Conservation (phyloP, 2,888 invertebrate genomes). For the Pseudoips prasinana region DNA sequence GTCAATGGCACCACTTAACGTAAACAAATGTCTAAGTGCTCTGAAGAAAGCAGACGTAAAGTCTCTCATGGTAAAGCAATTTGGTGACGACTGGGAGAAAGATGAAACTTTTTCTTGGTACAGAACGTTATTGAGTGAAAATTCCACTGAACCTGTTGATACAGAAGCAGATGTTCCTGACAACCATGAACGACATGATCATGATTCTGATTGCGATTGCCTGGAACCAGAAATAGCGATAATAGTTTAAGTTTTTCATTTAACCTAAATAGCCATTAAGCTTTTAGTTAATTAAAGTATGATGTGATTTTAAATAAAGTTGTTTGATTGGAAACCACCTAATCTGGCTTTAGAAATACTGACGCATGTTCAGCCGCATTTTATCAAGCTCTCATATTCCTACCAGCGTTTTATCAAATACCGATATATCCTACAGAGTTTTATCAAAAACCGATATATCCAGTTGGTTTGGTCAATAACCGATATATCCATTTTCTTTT, state of each 20-base stretch:
- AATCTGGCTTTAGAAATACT: conserved; percentile 5
- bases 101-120: conserved; percentile 10
- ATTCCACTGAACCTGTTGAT: conserved; percentile 7
- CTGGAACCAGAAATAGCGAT: conserved; percentile 11
- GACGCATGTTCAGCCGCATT: conserved; percentile 5
- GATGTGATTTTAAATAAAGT: conserved; percentile 7
- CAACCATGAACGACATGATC: conserved; percentile 6
- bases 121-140: conserved; percentile 9
- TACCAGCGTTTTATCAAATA: conserved; percentile 8
- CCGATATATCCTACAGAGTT: conserved; percentile 6
- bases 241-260: conserved; percentile 9
- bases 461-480: conserved; percentile 10
- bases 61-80: conserved; percentile 16
- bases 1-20: conserved; percentile 10
- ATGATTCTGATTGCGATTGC: conserved; percentile 10
- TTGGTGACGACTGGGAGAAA: conserved; percentile 14
- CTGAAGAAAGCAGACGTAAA: conserved; percentile 18
- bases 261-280: conserved; percentile 4
- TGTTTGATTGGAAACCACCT: conserved; percentile 4
- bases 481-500: conserved; percentile 9
- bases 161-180: conserved; percentile 6
- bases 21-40: conserved; percentile 16
- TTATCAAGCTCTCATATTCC: conserved; percentile 3
- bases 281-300: conserved; percentile 4
- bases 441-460: conserved; percentile 11